Percentiles rank a stretch among this genome's conserved stretches.
phyloP scores from a whole-genome alignment of 1,140 invertebrate genomes.

The Euura lappo region DNA sequence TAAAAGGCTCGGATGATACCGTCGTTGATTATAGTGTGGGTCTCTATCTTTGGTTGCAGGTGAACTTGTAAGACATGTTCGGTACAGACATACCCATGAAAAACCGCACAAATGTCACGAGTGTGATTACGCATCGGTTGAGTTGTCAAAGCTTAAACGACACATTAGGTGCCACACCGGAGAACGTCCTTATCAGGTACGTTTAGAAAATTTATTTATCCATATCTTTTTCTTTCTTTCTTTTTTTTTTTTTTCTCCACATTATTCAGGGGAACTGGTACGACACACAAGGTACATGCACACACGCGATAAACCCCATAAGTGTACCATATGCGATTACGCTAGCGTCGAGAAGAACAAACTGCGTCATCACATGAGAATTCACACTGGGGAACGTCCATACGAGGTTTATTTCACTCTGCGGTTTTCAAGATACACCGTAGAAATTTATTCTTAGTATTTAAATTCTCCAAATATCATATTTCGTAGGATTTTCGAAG shows the following conservation, averaged over 20 bases:
- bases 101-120: constrained; percentile 95
- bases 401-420: constrained; percentile 49
- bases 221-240: constrained; percentile 21
- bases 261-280: constrained; percentile 60
- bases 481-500: too few relatives aligned
- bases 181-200: constrained; percentile 79
- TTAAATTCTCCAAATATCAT: background rate
- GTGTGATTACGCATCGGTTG: constrained; percentile 94
- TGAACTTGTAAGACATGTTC: constrained; percentile 90
- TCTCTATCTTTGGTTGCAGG: constrained; percentile 62
- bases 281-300: constrained; percentile 67
- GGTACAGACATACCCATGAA: constrained; percentile 92
- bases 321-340: constrained; percentile 71
- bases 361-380: constrained; percentile 70
- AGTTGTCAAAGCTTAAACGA: constrained; percentile 89
- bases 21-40: constrained; percentile 5
- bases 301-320: constrained; percentile 73
- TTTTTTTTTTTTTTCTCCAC: constrained; percentile 21
- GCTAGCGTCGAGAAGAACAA: constrained; percentile 72
- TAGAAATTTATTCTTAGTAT: background rate
- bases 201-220: constrained; percentile 26
- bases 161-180: constrained; percentile 94
- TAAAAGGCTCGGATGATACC: background rate
- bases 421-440: background rate
- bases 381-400: constrained; percentile 67